Evolutionary conservation across 2,888 invertebrate genomes (phyloP).

Genomic region (Callimorpha dominula): DNA sequence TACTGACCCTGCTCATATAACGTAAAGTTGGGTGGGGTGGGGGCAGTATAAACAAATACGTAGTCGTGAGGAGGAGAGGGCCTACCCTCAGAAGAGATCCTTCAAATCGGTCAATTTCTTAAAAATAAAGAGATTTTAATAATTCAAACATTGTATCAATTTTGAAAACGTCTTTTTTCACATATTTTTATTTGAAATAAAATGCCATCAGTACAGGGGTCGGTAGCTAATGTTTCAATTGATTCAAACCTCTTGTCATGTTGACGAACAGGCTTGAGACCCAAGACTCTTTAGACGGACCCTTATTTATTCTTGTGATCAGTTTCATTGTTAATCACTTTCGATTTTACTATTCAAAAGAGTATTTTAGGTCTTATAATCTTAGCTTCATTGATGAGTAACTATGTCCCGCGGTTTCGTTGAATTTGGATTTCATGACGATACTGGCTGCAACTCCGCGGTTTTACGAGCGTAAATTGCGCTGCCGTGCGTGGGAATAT

Average conservation of each 20-base stretch:
- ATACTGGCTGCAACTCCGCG: background rate
- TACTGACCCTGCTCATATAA: too few species aligned
- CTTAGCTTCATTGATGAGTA: background rate
- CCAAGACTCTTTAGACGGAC: constrained; percentile 15
- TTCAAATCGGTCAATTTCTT: too few species aligned
- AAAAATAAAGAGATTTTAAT: too few species aligned
- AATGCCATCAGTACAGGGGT: background rate
- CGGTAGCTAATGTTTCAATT: constrained; percentile 23
- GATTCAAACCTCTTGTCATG: constrained; percentile 29
- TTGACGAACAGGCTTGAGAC: constrained; percentile 30
- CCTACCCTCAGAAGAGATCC: too few species aligned
- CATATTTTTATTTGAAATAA: background rate
- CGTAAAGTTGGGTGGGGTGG: too few species aligned
- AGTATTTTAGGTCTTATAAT: background rate
- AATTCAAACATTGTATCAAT: too few species aligned
- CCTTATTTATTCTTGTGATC: constrained; percentile 45
- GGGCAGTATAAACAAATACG: too few species aligned
- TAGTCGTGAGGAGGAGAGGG: too few species aligned
- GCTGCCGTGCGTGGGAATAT: too few species aligned
- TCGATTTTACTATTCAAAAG: background rate
- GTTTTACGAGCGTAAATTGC: too few species aligned
- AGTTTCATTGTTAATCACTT: constrained; percentile 32
- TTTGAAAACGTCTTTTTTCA: too few species aligned
- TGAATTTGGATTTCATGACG: background rate
- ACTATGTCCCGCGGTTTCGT: background rate